Conservation (phyloP, 2,888 invertebrate species). For the Yponomeuta plumbellus region DNA sequence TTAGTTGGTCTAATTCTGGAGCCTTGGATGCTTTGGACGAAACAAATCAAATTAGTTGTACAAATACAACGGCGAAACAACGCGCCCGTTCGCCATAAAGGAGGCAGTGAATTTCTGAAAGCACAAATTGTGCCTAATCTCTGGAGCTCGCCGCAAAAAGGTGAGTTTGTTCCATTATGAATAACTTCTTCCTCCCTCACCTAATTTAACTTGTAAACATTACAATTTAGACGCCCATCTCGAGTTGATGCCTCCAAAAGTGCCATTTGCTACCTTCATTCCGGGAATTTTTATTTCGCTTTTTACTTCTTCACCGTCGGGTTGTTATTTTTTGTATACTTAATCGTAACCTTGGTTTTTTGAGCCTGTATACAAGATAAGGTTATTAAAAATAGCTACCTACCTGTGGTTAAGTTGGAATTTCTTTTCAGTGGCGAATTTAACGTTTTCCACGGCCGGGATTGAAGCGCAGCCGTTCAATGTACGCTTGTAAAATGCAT, state of each 20-base stretch:
- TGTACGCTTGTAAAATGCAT: constrained; percentile 6
- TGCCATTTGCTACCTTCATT: constrained; percentile 60
- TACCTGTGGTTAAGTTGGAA: neutral
- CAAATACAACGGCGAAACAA: constrained; percentile 28
- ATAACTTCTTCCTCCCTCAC: constrained; percentile 59
- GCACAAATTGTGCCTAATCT: constrained; percentile 55
- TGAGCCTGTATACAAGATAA: constrained; percentile 8
- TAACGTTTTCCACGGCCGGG: neutral
- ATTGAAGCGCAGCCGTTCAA: neutral
- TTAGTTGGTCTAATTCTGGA: constrained; percentile 28
- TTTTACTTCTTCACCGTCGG: constrained; percentile 42
- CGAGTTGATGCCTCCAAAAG: constrained; percentile 61
- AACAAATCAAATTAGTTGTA: constrained; percentile 42
- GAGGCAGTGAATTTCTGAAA: constrained; percentile 10
- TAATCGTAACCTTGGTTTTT: constrained; percentile 15
- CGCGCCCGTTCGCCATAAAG: neutral
- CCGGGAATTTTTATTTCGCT: constrained; percentile 53
- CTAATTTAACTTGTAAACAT: constrained; percentile 73
- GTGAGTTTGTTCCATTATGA: constrained; percentile 55
- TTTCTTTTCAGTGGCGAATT: constrained; percentile 1
- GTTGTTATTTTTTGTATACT: constrained; percentile 19
- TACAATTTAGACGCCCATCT: constrained; percentile 65
- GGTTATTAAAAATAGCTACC: constrained; percentile 9
- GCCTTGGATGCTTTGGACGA: constrained; percentile 26
- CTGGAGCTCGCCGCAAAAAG: constrained; percentile 45